Evolutionary conservation across 2,113 vertebrate genomes (phyloP).

Genomic region (Pachypanchax playfairii): DNA sequence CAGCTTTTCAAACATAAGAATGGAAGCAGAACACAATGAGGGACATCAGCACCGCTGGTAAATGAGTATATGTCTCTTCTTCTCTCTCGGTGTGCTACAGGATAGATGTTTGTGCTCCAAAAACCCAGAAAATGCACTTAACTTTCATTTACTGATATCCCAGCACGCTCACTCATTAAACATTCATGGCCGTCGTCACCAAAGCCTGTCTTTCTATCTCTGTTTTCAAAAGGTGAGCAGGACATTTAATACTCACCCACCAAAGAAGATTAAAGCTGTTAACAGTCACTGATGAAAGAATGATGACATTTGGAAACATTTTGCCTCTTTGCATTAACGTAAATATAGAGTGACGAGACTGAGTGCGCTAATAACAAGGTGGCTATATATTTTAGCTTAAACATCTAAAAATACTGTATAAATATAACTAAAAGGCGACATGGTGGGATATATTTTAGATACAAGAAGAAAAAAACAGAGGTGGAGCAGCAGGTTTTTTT

Average conservation of each 20-base stretch:
- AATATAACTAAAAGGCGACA: conserved; percentile 3
- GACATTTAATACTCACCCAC: conserved; percentile 29
- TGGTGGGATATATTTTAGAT: neutral
- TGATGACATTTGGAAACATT: conserved; percentile 5
- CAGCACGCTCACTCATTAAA: conserved; percentile 65
- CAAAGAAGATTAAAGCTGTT: conserved; percentile 21
- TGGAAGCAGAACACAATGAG: conserved; percentile 40
- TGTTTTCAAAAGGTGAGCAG: conserved; percentile 37
- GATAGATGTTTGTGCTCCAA: conserved; percentile 51
- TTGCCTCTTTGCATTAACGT: neutral
- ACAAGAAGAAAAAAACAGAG: neutral
- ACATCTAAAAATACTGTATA: neutral
- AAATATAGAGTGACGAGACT: conserved; percentile 4
- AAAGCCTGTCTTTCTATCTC: conserved; percentile 4
- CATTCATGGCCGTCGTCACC: conserved; percentile 52
- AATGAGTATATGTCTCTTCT: conserved; percentile 49
- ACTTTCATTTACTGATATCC: conserved; percentile 69
- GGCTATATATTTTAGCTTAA: neutral
- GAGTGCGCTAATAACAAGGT: neutral
- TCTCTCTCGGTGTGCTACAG: neutral
- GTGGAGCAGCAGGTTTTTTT: neutral
- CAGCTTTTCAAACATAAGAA: conserved; percentile 6
- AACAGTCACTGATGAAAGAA: conserved; percentile 33
- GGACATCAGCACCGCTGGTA: conserved; percentile 56
- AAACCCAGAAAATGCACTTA: conserved; percentile 74